These are phyloP conservation scores for Mesembrinibis cayennensis DNA, from an alignment of 2,113 vertebrate genomes.

Conservation along the genomic window DNA sequence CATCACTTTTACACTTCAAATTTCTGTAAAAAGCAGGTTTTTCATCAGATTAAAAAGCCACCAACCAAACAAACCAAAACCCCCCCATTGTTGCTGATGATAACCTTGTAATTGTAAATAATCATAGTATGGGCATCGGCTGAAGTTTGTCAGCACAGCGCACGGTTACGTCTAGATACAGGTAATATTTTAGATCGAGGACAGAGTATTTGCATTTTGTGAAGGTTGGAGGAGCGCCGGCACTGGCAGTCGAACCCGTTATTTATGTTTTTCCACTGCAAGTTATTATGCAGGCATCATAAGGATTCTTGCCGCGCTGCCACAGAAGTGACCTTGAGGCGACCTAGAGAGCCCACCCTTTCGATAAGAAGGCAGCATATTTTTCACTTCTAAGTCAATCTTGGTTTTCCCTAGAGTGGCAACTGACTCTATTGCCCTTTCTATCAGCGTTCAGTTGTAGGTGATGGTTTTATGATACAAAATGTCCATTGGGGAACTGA, in stretches of 20 bases:
- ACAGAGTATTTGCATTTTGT: background rate
- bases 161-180: background rate
- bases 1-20: background rate
- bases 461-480: constrained; percentile 32
- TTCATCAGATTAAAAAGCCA: background rate
- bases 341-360: background rate
- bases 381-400: constrained; percentile 28
- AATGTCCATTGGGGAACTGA: background rate
- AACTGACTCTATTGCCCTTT: constrained; percentile 21
- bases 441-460: constrained; percentile 10
- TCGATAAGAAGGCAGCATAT: background rate
- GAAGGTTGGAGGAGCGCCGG: background rate
- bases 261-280: background rate
- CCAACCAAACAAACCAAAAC: background rate
- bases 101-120: background rate
- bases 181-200: background rate
- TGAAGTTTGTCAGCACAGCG: background rate
- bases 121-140: rapidly evolving
- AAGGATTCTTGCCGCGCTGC: background rate
- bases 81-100: background rate
- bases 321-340: background rate
- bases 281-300: background rate
- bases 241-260: background rate
- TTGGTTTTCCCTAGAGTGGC: background rate
- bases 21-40: background rate